These are phyloP conservation scores for Toxostoma redivivum DNA, from an alignment of 2,113 vertebrate genomes.

Conservation along the genomic window DNA sequence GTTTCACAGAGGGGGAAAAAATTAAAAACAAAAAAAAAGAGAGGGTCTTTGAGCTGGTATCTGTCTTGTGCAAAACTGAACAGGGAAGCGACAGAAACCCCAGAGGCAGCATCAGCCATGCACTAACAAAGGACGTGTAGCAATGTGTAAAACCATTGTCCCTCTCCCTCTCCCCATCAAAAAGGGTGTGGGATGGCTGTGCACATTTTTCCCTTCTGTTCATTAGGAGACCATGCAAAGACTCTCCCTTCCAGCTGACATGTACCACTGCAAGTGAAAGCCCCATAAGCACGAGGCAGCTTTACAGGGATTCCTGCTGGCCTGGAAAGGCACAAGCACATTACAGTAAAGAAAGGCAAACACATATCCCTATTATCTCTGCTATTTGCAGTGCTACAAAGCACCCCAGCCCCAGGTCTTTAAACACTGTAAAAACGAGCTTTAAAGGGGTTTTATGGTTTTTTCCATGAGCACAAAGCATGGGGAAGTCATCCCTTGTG, in stretches of 20 bases:
- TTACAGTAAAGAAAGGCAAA: rapidly evolving
- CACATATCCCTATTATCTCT: background rate
- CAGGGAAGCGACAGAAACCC: background rate
- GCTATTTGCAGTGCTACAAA: background rate
- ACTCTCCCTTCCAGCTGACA: background rate
- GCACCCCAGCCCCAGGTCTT: background rate
- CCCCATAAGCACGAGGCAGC: background rate
- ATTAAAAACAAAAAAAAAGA: rapidly evolving
- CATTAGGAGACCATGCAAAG: background rate
- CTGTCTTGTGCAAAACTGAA: background rate
- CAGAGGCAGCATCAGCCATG: background rate
- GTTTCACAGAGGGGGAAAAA: background rate
- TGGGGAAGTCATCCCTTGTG: background rate
- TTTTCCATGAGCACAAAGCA: background rate
- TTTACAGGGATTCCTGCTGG: background rate
- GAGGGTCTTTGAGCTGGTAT: background rate
- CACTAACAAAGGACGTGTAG: rapidly evolving
- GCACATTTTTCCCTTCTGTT: background rate
- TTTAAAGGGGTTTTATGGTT: background rate
- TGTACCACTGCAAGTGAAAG: background rate
- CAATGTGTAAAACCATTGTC: rapidly evolving
- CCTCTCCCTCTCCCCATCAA: background rate
- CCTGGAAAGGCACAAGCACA: background rate
- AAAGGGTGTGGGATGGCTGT: background rate
- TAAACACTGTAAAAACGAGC: background rate